These are phyloP conservation scores for Empis stercorea DNA, from an alignment of 2,888 invertebrate genomes.

Conservation along the genomic window DNA sequence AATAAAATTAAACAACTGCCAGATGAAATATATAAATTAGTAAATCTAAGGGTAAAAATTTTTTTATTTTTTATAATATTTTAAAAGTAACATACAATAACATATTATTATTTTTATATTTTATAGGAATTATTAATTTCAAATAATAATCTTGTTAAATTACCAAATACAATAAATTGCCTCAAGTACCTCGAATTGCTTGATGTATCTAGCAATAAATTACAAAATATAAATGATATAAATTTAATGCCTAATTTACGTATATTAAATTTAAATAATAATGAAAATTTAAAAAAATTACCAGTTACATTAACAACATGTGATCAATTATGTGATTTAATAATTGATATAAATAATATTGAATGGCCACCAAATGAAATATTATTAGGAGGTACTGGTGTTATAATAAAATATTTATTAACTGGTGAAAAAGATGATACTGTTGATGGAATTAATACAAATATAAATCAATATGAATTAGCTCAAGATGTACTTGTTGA, in stretches of 20 bases:
- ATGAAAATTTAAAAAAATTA: constrained; percentile 44
- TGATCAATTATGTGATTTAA: constrained; percentile 46
- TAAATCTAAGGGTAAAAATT: constrained; percentile 47
- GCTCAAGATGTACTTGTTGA: background rate
- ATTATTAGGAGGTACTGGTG: constrained; percentile 44
- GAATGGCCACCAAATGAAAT: constrained; percentile 53
- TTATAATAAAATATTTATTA: constrained; percentile 53
- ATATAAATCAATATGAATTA: background rate
- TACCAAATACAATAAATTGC: constrained; percentile 55
- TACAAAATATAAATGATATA: constrained; percentile 37
- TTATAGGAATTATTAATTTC: constrained; percentile 58
- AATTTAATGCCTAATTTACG: constrained; percentile 42
- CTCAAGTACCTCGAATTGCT: constrained; percentile 51
- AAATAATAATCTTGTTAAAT: constrained; percentile 52
- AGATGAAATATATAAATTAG: constrained; percentile 49
- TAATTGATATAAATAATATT: constrained; percentile 48
- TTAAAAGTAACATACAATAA: too few relatives aligned
- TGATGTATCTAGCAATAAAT: constrained; percentile 56
- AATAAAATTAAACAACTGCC: constrained; percentile 54
- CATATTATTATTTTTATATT: constrained; percentile 1
- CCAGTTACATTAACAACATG: constrained; percentile 54
- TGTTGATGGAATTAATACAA: background rate
- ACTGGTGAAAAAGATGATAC: constrained; percentile 30
- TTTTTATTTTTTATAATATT: constrained; percentile 1
- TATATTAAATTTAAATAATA: constrained; percentile 47